Base-by-base conservation (phyloP, 1,140 invertebrate species). In the Zaprionus gabonicus region DNA sequence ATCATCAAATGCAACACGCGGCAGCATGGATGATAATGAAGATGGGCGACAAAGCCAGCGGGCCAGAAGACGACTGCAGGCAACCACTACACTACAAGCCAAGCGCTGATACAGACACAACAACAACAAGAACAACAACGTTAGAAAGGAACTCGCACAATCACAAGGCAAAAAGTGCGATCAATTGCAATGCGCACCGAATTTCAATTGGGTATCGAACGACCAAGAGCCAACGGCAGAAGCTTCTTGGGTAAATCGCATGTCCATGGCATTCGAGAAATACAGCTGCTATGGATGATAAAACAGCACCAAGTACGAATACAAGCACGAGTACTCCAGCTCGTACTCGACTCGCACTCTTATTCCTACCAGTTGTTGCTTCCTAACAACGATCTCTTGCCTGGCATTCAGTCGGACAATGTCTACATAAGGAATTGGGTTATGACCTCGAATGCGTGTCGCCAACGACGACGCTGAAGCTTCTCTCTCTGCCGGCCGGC, bases 381-480 rank as follows among this genome's bases (percentile, higher is more conserved):
- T 27, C 27, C 25, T 17, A 9, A 9, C 38, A 59, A 27, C 27
- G 25, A 68, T 58, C 38, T 23, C 20, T 36, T 53, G 71, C 23
- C 62, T 46, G 34, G 31, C 55, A 59, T 69, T 69, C 64, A 72
- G 69, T 76, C 63, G 69, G 60, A 66, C 44, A 71, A 63, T 76
- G 57, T 34, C 83, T 71, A 71, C 60, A 72, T 69, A 90, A 91
- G 88, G 88, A 91, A 91, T 83, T 91, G 88, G 88, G 88, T 91
- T 91, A 90, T 86, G 88, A 91, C 88, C 88, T 91, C 88, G 75
- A 91, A 91, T 91, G 90, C 88, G 88, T 91, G 90, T 86, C 82
- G 82, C 84, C 81, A 78, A 49, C 38, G 64, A 34, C 31, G 31
- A 34, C 31, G 31, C 31, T 25, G 36, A 70, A 36, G 53, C 38